Evolutionary conservation across 2,113 vertebrate genomes (phyloP).

Genomic region (Orientallactaga bullata): DNA sequence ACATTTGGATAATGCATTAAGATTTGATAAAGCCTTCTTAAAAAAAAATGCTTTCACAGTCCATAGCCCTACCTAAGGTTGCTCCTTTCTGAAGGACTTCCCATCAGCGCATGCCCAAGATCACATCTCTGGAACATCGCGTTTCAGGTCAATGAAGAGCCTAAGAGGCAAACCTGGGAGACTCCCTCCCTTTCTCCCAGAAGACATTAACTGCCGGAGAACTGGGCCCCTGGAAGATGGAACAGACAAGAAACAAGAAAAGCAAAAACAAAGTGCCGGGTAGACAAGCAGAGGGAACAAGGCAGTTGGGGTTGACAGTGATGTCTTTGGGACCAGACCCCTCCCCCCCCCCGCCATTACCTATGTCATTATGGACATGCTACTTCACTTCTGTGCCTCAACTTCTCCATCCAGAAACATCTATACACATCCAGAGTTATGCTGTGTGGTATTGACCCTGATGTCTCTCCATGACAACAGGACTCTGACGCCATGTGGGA

Average conservation of each 20-base stretch:
- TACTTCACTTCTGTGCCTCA: background rate
- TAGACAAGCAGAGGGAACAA: background rate
- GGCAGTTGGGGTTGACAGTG: background rate
- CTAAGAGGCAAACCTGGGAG: background rate
- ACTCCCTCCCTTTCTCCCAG: background rate
- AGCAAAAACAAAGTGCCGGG: too few relatives aligned
- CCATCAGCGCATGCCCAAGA: background rate
- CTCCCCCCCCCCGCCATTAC: background rate
- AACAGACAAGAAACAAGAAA: background rate
- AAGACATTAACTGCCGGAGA: background rate
- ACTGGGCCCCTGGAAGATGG: background rate
- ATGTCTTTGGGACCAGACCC: background rate
- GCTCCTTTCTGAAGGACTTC: background rate
- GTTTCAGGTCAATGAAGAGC: background rate
- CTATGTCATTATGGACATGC: background rate
- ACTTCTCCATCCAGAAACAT: background rate
- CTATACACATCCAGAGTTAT: too few relatives aligned
- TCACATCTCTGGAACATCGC: background rate
- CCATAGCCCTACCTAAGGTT: background rate
- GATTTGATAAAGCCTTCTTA: background rate
- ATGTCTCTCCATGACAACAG: fast-evolving
- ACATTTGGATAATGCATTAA: background rate
- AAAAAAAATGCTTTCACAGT: background rate
- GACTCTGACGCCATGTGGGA: background rate
- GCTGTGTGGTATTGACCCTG: background rate